Evolutionary conservation across 2,888 invertebrate genomes (phyloP).

Genomic region (Hypolimnas misippus): DNA sequence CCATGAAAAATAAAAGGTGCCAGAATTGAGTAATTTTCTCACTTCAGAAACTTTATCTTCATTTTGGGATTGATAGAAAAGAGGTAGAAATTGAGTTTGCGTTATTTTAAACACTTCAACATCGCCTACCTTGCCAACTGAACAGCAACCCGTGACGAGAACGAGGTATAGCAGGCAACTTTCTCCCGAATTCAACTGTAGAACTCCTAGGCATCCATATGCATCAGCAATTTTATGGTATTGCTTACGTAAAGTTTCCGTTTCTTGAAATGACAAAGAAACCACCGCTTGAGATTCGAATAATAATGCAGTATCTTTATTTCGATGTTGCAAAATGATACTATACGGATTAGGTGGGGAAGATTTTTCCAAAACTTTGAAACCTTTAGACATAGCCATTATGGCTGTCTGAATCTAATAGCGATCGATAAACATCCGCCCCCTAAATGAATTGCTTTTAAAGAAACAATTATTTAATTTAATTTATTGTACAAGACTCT

Average conservation of each 20-base stretch:
- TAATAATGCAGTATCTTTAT: conserved; percentile 92
- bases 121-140: conserved; percentile 97
- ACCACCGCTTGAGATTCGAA: conserved; percentile 97
- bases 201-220: conserved; percentile 97
- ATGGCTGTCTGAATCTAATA: conserved; percentile 40
- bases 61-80: conserved; percentile 88
- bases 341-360: conserved; percentile 94
- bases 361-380: conserved; percentile 94
- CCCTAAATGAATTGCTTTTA: conserved; percentile 45
- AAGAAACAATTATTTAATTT: not conserved
- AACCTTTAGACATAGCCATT: conserved; percentile 98
- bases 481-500: not conserved
- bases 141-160: conserved; percentile 97
- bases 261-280: conserved; percentile 93
- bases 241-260: conserved; percentile 93
- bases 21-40: conserved; percentile 97
- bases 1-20: conserved; percentile 99
- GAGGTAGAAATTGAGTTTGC: conserved; percentile 94
- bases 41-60: conserved; percentile 86
- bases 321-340: conserved; percentile 94
- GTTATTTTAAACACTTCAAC: conserved; percentile 98
- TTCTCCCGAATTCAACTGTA: conserved; percentile 94
- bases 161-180: conserved; percentile 94
- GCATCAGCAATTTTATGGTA: conserved; percentile 97
- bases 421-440: conserved; percentile 63